Conservation (phyloP, 2,888 invertebrate genomes). For the Agrotis exclamationis region DNA sequence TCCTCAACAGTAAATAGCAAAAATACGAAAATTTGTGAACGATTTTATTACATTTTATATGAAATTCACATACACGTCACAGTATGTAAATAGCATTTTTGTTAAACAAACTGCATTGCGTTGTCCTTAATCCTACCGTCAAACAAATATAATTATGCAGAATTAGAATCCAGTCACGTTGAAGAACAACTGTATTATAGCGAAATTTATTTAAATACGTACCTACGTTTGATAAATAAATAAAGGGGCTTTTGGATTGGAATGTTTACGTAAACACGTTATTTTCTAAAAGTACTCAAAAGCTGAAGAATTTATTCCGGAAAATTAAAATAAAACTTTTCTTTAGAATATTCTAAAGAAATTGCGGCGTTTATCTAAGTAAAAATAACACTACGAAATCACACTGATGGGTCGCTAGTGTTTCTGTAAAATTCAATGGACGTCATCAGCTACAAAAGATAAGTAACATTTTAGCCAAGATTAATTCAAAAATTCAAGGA, state of each 20-base stretch:
- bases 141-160: background rate
- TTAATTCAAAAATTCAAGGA: conserved; percentile 15
- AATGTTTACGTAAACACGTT: background rate
- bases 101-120: background rate
- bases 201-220: too few relatives aligned
- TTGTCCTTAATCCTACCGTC: background rate
- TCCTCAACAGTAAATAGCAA: too few relatives aligned
- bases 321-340: background rate
- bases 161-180: conserved; percentile 1
- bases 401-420: background rate
- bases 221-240: background rate
- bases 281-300: background rate
- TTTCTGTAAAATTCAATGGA: background rate
- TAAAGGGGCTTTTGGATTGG: background rate
- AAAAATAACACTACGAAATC: background rate
- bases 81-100: background rate
- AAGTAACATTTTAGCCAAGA: conserved; percentile 1
- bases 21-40: too few relatives aligned
- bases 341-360: background rate
- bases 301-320: background rate
- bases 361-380: background rate
- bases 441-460: background rate
- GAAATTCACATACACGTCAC: background rate
- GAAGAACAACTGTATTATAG: background rate
- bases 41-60: too few relatives aligned